Percentiles rank a stretch among this genome's conserved stretches.
Conservation (phyloP, 2,888 invertebrate species). For the Synanthedon vespiformis region DNA sequence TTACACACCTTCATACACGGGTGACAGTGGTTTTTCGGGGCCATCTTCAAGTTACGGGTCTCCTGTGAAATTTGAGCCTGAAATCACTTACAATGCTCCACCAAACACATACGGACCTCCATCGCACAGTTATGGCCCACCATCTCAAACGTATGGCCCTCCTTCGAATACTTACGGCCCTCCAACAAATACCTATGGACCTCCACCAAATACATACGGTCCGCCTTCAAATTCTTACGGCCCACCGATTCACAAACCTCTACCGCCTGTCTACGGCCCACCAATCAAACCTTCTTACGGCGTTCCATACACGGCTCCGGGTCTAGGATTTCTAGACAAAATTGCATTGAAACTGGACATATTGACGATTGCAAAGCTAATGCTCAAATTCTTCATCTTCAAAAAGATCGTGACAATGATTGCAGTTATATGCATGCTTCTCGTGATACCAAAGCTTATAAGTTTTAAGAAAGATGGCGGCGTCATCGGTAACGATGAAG, state of each 20-base stretch:
- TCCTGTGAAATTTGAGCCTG: slow-evolving; percentile 39
- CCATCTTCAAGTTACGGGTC: slow-evolving; percentile 28
- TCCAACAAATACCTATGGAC: slow-evolving; percentile 50
- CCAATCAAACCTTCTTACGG: slow-evolving; percentile 60
- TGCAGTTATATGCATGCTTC: slow-evolving; percentile 78
- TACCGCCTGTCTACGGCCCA: slow-evolving; percentile 50
- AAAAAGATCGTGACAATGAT: slow-evolving; percentile 86
- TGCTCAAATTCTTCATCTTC: slow-evolving; percentile 81
- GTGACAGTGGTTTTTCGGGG: slow-evolving; percentile 35
- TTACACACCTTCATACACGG: slow-evolving; percentile 48
- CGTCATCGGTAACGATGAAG: slow-evolving; percentile 29
- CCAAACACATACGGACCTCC: slow-evolving; percentile 45
- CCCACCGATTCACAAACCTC: slow-evolving; percentile 37
- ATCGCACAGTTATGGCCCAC: slow-evolving; percentile 27
- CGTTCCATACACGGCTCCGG: slow-evolving; percentile 68
- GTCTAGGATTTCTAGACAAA: slow-evolving; percentile 72
- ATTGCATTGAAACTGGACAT: slow-evolving; percentile 78
- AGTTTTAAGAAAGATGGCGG: slow-evolving; percentile 51
- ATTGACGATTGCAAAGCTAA: slow-evolving; percentile 78
- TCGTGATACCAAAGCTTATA: slow-evolving; percentile 80
- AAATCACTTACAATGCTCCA: slow-evolving; percentile 43
- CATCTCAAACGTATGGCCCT: slow-evolving; percentile 39
- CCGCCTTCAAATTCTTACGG: slow-evolving; percentile 45
- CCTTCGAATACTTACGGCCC: slow-evolving; percentile 43
- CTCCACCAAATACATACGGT: slow-evolving; percentile 35